Base-by-base conservation (phyloP, 1,140 invertebrate species). In the Philaenus spumarius region DNA sequence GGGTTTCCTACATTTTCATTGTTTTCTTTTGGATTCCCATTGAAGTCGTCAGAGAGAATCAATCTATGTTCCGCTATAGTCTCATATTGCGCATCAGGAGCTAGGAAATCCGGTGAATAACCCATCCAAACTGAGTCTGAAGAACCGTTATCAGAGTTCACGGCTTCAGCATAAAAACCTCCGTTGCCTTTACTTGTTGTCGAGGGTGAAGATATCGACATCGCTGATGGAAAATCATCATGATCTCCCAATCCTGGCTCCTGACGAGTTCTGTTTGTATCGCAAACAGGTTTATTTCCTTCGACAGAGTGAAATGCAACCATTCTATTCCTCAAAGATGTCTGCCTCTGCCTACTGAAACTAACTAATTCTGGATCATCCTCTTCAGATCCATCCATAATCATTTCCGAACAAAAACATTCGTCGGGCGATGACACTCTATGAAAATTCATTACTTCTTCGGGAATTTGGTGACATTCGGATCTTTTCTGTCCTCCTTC, bases 61-160 rank as follows among this genome's bases (percentile, higher is more conserved):
- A 45, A 23, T 15, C 48, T 45, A 15, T 51, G 58, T 20, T 63
- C 62, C 1, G 62, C 76, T 30, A 82, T 80, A 0, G 81, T 73
- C 63, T 82, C 81, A 62, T 83, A 83, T 58, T 83, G 80, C 3
- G 80, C 80, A 64, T 82, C 81, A 0, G 80, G 80, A 2, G 80
- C 78, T 9, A 81, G 62, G 58, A 80, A 80, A 15, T 59, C 53
- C 2, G 59, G 56, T n/a, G 62, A 59, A 40, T 59, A 56, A 17
- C 57, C 53, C 47, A 53, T 58, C 59, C 62, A 62, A 12, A 56
- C 59, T 22, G 62, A 61, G 37, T 61, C 56, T 15, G 53, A 43
- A 19, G 52, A 47, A 11, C 62, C 59, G 19, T 61, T 51, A 14
- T 54, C 62, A n/a, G 62, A 61, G 23, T 59, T 51, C 4, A 56